Base-by-base conservation (phyloP, 2,113 vertebrate species). In the Podilymbus podiceps region DNA sequence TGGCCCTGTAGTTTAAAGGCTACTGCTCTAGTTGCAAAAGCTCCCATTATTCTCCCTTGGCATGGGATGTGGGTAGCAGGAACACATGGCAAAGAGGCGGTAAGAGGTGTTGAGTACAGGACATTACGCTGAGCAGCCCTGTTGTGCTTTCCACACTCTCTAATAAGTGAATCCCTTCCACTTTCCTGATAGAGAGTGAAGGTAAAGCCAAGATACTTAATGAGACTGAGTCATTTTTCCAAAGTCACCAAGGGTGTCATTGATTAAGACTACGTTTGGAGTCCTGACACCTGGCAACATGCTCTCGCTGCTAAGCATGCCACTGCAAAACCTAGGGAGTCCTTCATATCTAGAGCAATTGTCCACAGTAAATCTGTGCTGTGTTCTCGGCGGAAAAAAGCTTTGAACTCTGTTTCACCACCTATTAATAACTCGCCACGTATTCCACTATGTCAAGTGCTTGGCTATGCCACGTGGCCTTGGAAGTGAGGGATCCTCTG, bases 21-120 rank as follows among this genome's bases (percentile, higher is more conserved):
- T 72, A 9, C 31, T 79, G 33, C 21, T 83, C 16, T 38, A 20
- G 30, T 60, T 24, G 24, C 11, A 44, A 64, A 90, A 68, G 22
- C 19, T 88, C 33, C 11, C 0, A 0, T 60, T 82, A 12, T 47
- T 82, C 40, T 83, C 58, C 58, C 12, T 60, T 69, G 42, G 17
- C 15, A 27, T 47, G 38, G 25, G 33, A 27, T 67, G 25, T 0
- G 1, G 49, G 40, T 64, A 85, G 62, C 62, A 62, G 74, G 35
- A 93, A 25, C 4, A 1, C 24, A 15, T 20, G 23, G 23, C 50
- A 40, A 73, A 56, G n/a, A 35, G 13, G 19, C 0, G 0, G 15
- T 68, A 40, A 33, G 53, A 49, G 33, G 10, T 80, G 58, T 40
- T 83, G 40, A 76, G 53, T 46, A 42, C 10, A 31, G 62, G 42